Conservation (phyloP, 2,797 vertebrate genomes). For the Mareca penelope region DNA sequence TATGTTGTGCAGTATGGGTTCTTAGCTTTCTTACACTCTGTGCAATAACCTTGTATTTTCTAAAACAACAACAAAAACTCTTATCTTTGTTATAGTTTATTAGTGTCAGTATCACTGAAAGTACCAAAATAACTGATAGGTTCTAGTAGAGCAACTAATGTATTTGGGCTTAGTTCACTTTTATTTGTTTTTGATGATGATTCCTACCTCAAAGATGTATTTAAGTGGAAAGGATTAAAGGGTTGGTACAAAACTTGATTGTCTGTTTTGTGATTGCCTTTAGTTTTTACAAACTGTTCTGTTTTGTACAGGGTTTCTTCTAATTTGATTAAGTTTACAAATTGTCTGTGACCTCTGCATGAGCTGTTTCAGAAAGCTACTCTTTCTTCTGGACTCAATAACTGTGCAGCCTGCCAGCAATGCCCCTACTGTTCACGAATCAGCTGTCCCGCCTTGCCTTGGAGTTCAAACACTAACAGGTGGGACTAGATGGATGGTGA, state of each 20-base stretch:
- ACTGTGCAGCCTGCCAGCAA: background rate
- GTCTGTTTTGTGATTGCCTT: background rate
- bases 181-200: background rate
- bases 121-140: background rate
- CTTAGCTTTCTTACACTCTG: background rate
- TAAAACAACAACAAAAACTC: background rate
- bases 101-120: background rate
- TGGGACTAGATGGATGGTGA: background rate
- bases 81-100: background rate
- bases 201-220: background rate
- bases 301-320: background rate
- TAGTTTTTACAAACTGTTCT: background rate
- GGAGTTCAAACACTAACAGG: background rate
- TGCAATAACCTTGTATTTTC: background rate
- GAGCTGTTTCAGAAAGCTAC: background rate
- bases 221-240: background rate
- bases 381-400: fast-evolving
- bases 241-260: background rate
- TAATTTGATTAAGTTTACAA: background rate
- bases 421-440: background rate
- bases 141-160: background rate
- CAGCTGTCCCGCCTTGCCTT: background rate
- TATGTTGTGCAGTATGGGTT: background rate
- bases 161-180: background rate
- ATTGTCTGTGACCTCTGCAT: background rate